phyloP scores from a whole-genome alignment of 2,888 invertebrate species.

The Antheraea yamamai region DNA sequence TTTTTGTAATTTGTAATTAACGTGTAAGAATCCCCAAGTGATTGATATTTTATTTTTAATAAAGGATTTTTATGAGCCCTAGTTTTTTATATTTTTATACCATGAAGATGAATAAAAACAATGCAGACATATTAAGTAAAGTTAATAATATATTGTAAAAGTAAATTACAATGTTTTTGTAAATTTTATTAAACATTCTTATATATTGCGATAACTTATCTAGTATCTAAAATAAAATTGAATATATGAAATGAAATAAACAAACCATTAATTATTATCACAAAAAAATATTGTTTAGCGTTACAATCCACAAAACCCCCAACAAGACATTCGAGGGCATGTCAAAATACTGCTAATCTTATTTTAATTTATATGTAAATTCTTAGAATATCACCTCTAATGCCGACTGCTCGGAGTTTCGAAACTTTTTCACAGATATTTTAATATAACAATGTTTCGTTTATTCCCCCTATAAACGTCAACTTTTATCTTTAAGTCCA shows the following conservation, averaged over 20 bases:
- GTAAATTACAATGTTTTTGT: background rate
- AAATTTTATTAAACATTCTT: background rate
- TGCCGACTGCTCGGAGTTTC: constrained; percentile 48
- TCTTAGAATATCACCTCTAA: constrained; percentile 55
- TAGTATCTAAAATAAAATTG: no score
- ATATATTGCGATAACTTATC: background rate
- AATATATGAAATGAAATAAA: no score
- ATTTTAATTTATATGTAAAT: constrained; percentile 65
- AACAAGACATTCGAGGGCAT: constrained; percentile 37
- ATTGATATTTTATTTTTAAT: no score
- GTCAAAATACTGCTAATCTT: constrained; percentile 54
- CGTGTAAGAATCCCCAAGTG: no score
- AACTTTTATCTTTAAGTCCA: constrained; percentile 64
- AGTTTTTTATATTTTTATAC: no score
- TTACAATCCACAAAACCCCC: constrained; percentile 32
- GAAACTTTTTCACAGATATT: constrained; percentile 53
- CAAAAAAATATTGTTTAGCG: constrained; percentile 37
- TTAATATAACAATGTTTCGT: constrained; percentile 59
- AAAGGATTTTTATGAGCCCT: no score
- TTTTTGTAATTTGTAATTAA: no score
- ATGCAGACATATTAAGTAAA: no score
- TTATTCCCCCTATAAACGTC: constrained; percentile 56
- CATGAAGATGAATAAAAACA: no score
- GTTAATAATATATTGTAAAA: no score
- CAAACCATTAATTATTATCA: constrained; percentile 23